phyloP scores from a whole-genome alignment of 1,140 invertebrate genomes.

The Aphelenchoides besseyi region DNA sequence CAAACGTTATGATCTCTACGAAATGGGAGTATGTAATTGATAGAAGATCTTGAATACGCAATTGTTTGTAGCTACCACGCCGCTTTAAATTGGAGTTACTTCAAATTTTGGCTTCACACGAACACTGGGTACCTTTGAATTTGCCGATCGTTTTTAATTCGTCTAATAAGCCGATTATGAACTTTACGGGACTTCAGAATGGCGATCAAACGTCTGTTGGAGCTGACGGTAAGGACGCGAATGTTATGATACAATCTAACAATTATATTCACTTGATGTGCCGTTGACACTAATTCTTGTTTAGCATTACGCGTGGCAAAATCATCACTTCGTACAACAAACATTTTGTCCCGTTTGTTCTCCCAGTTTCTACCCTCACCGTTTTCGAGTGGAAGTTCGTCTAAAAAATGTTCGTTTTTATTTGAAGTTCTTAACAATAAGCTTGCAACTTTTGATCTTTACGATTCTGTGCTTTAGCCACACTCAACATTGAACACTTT shows the following conservation, averaged over 20 bases:
- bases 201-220: slow-evolving; percentile 22
- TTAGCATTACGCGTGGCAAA: slow-evolving; percentile 6
- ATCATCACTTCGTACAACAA: background rate
- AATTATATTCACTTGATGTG: background rate
- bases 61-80: slow-evolving; percentile 6
- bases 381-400: background rate
- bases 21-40: background rate
- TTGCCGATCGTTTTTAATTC: slow-evolving; percentile 67
- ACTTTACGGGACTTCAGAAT: too few relatives aligned
- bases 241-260: too few relatives aligned
- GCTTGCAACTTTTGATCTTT: slow-evolving; percentile 29
- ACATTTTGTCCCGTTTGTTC: slow-evolving; percentile 17
- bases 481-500: slow-evolving; percentile 65
- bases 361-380: slow-evolving; percentile 15
- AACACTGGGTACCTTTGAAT: slow-evolving; percentile 66
- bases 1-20: slow-evolving; percentile 14
- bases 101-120: slow-evolving; percentile 65
- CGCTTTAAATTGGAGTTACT: slow-evolving; percentile 58
- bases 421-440: slow-evolving; percentile 43
- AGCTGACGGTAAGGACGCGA: background rate
- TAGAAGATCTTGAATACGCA: background rate
- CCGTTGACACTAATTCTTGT: slow-evolving; percentile 1
- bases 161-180: slow-evolving; percentile 1
- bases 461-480: slow-evolving; percentile 32
- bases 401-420: slow-evolving; percentile 30